Conservation (phyloP, 2,113 vertebrate species). For the Himantopus leucocephalus region DNA sequence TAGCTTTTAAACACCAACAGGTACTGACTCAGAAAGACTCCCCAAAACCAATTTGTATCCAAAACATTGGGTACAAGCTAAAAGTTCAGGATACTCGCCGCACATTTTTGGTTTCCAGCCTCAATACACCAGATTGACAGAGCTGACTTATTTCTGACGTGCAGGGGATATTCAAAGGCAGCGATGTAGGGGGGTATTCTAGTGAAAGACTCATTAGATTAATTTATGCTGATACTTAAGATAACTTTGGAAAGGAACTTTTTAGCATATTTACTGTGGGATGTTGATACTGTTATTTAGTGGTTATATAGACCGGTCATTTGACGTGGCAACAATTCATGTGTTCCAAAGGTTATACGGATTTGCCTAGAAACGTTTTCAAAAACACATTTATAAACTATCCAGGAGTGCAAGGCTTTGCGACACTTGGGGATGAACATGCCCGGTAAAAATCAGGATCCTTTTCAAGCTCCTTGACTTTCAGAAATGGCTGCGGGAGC, state of each 20-base stretch:
- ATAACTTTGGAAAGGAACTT: not conserved
- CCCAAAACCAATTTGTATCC: too few relatives aligned
- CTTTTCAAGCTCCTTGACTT: not conserved
- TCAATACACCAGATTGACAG: too few relatives aligned
- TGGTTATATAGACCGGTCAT: too few relatives aligned
- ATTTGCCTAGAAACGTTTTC: not conserved
- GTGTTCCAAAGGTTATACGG: not conserved
- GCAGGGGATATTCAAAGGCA: fast-evolving
- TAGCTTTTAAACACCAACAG: not conserved
- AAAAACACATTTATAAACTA: not conserved
- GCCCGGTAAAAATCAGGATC: not conserved
- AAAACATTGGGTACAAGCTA: not conserved
- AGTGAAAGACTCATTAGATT: not conserved
- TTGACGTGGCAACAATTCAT: fast-evolving
- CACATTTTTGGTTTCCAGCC: not conserved
- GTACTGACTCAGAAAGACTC: not conserved
- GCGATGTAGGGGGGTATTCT: not conserved
- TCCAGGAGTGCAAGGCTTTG: not conserved
- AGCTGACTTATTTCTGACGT: too few relatives aligned
- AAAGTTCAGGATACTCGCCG: not conserved
- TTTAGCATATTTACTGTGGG: not conserved
- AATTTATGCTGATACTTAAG: not conserved
- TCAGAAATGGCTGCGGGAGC: not conserved
- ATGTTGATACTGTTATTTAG: fast-evolving
- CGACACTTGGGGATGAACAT: fast-evolving